phyloP scores from a whole-genome alignment of 2,888 invertebrate genomes.

The Torymus auratus region DNA sequence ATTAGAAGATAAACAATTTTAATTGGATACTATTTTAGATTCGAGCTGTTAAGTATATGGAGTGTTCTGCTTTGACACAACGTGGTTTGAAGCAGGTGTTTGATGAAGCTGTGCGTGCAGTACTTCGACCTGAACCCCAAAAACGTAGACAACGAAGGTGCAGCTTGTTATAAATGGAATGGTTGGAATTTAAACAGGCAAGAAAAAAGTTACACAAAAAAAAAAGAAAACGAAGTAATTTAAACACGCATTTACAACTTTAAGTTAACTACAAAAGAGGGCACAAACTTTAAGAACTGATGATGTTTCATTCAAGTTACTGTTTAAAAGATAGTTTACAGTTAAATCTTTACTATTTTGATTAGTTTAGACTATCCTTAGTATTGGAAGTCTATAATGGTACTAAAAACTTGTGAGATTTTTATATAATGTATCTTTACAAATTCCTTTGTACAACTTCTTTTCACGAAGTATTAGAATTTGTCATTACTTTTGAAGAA shows the following conservation, averaged over 20 bases:
- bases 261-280: slow-evolving; percentile 53
- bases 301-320: slow-evolving; percentile 55
- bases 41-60: slow-evolving; percentile 98
- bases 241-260: slow-evolving; percentile 53
- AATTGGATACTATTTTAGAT: slow-evolving; percentile 78
- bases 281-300: slow-evolving; percentile 55
- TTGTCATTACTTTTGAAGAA: slow-evolving; percentile 45
- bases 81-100: slow-evolving; percentile 98
- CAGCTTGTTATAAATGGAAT: slow-evolving; percentile 64
- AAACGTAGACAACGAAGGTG: slow-evolving; percentile 96
- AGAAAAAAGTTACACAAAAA: slow-evolving; percentile 47
- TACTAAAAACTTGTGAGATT: slow-evolving; percentile 44
- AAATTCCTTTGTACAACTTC: slow-evolving; percentile 40
- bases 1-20: not conserved
- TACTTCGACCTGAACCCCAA: slow-evolving; percentile 96
- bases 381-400: slow-evolving; percentile 26
- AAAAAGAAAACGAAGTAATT: slow-evolving; percentile 43
- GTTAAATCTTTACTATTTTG: slow-evolving; percentile 48
- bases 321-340: slow-evolving; percentile 56
- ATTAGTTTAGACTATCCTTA: slow-evolving; percentile 47
- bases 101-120: slow-evolving; percentile 98
- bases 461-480: slow-evolving; percentile 43
- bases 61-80: slow-evolving; percentile 99
- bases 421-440: slow-evolving; percentile 28
- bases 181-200: slow-evolving; percentile 46